These are phyloP conservation scores for Sylvia atricapilla DNA, from an alignment of 2,113 vertebrate species.

Conservation along the genomic window DNA sequence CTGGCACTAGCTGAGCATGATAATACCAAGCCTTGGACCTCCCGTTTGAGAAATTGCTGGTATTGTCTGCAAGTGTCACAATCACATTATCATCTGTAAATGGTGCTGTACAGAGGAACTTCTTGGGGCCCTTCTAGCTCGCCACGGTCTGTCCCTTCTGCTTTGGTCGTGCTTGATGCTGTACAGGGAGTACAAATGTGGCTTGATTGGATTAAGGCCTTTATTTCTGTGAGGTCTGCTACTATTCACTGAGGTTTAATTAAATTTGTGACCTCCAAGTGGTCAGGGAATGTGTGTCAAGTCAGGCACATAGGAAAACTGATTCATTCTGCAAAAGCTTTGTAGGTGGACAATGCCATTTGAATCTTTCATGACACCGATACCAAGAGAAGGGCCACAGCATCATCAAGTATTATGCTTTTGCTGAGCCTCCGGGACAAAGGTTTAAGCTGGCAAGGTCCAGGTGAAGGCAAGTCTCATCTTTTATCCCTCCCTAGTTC, in stretches of 20 bases:
- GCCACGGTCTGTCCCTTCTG: slow-evolving; percentile 51
- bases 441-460: slow-evolving; percentile 6
- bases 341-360: slow-evolving; percentile 59
- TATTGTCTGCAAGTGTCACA: slow-evolving; percentile 48
- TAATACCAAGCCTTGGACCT: slow-evolving; percentile 3
- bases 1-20: neutral
- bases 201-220: slow-evolving; percentile 62
- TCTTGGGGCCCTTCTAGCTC: slow-evolving; percentile 49
- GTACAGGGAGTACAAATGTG: slow-evolving; percentile 57
- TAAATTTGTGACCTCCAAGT: slow-evolving; percentile 66
- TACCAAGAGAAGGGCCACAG: slow-evolving; percentile 32
- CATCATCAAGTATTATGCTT: neutral
- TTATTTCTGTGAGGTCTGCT: slow-evolving; percentile 65
- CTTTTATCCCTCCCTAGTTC: neutral
- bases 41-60: slow-evolving; percentile 13
- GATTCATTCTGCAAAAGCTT: slow-evolving; percentile 52
- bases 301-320: slow-evolving; percentile 49
- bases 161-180: slow-evolving; percentile 51
- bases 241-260: slow-evolving; percentile 58
- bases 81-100: slow-evolving; percentile 48
- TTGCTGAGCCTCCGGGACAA: slow-evolving; percentile 14
- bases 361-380: slow-evolving; percentile 59
- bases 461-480: neutral
- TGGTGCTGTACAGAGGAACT: neutral
- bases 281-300: slow-evolving; percentile 60